Conservation (phyloP, 2,113 vertebrate genomes). For the Paratilapia polleni region DNA sequence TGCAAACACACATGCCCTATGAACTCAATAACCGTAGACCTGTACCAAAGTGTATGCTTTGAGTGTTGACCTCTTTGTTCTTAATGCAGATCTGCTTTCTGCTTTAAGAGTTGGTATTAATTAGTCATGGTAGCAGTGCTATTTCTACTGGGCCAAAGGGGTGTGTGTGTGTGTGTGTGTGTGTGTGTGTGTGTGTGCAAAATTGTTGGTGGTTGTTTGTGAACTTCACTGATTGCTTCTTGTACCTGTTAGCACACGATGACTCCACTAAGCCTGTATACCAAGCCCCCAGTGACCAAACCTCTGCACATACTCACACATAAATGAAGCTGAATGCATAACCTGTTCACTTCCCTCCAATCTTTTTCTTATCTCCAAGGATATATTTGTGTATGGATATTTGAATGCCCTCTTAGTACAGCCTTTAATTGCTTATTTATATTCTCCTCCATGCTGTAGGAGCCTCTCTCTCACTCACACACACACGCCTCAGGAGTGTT, state of each 20-base stretch:
- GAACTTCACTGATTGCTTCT: slow-evolving; percentile 17
- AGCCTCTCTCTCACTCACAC: neutral
- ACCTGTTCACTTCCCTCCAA: too few species aligned
- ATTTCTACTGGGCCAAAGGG: neutral
- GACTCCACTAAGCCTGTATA: neutral
- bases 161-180: neutral
- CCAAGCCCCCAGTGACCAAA: neutral
- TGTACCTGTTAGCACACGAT: slow-evolving; percentile 3
- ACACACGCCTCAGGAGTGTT: neutral
- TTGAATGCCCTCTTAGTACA: neutral
- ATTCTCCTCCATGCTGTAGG: neutral
- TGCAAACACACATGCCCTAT: neutral
- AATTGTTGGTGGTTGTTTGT: neutral
- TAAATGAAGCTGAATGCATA: neutral
- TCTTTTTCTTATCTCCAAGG: too few species aligned
- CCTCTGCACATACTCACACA: neutral
- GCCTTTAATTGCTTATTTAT: neutral
- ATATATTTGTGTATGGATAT: neutral
- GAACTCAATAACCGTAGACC: neutral
- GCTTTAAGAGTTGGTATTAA: too few species aligned
- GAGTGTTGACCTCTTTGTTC: neutral
- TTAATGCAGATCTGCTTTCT: too few species aligned
- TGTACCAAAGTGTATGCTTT: neutral
- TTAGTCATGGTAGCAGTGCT: neutral
- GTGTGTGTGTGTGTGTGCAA: neutral